These are phyloP conservation scores for Bradypodion ventrale DNA, from an alignment of 2,797 vertebrate genomes.

Conservation along the genomic window DNA sequence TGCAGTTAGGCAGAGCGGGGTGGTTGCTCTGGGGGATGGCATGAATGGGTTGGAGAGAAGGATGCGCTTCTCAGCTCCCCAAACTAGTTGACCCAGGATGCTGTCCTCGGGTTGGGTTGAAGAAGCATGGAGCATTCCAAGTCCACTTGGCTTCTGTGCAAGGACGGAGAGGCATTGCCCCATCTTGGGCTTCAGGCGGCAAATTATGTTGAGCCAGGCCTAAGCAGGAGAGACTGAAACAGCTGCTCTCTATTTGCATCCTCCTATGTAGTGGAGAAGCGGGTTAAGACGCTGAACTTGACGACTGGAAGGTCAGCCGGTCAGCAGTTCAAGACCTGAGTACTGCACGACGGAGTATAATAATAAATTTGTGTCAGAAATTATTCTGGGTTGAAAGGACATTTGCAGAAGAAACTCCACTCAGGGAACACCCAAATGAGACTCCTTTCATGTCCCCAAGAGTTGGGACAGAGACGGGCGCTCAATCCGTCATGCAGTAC, in stretches of 20 bases:
- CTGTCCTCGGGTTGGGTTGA: neutral
- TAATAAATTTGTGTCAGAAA: no score
- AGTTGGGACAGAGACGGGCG: no score
- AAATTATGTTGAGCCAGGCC: neutral
- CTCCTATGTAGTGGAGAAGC: no score
- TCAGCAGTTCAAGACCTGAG: no score
- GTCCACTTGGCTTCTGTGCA: neutral
- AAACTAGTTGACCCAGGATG: neutral
- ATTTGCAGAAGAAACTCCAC: no score
- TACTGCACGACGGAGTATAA: no score
- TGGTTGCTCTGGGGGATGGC: neutral
- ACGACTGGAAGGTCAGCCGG: neutral
- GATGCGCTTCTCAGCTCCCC: neutral
- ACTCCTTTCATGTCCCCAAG: no score
- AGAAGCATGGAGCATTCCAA: neutral
- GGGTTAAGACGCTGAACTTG: no score
- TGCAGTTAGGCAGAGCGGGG: neutral
- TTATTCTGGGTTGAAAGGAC: no score
- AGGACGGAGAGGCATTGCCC: neutral
- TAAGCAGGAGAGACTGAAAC: neutral
- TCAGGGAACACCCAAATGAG: no score
- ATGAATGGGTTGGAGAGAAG: neutral
- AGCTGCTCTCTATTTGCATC: neutral
- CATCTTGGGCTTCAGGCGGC: neutral
- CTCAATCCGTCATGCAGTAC: no score